Evolutionary conservation across 2,797 vertebrate genomes (phyloP), one percentile per base, ranked within the genome.

Genomic region (Adrianichthys oophorus): DNA sequence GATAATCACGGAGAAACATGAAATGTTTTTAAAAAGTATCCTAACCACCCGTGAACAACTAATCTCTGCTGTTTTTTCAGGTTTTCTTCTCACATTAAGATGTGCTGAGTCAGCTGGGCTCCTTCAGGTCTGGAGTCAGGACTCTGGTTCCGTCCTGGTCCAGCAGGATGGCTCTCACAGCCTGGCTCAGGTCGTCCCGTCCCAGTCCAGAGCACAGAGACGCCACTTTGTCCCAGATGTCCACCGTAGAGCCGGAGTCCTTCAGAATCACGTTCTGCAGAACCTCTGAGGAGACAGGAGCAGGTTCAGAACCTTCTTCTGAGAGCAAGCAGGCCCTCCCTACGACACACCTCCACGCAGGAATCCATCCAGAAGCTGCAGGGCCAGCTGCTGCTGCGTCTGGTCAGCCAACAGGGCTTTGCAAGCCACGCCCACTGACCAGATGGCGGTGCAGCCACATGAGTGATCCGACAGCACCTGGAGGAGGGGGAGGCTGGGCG

Each of bases 331-430:
- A 29, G 3, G 3, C 15, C 4, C 2, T 44, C 44, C 19, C 60
- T 79, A 68, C 91, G 84, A 82, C 85, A 23, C 74, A 40, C 83
- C 88, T 19, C 49, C 68, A 32, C 58, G 72, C 61, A 73, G 15
- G 23, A 92, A 65, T 58, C 87, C 60, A 60, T 93, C 82, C 80
- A 95, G 72, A 15, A 95, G 80, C 54, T 82, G 85, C 57, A 93
- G 70, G 2, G 50, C 80, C 44, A 79, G 26, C 3, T 80, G 74
- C 74, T 45, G 47, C 5, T 29, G 26, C 5, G 6, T 1, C 37
- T 57, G 32, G 19, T 74, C 66, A 0, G 6, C 44, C 24, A 95
- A 83, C 62, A 87, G 76, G 45, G 77, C n/a, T 45, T 80, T 74
- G 41, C 88, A 52, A 32, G 68, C 68, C 53, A 74, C 74, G 5